Conservation (phyloP, 2,888 invertebrate genomes). For the Danaus chrysippus region DNA sequence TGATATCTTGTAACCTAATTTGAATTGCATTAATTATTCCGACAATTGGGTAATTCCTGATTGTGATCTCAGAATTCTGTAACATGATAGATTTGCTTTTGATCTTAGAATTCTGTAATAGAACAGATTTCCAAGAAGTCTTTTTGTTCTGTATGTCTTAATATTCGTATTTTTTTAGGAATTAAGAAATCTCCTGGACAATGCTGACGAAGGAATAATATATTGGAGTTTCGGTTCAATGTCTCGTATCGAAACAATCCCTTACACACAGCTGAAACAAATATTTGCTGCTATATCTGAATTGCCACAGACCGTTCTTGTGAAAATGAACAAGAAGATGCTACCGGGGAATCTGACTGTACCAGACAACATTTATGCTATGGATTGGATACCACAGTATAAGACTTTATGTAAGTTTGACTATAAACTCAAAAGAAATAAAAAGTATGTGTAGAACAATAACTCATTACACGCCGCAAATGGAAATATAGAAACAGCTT, state of each 20-base stretch:
- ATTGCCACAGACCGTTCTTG: conserved; percentile 74
- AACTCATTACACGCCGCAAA: too few relatives aligned
- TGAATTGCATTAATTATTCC: conserved; percentile 42
- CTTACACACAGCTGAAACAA: conserved; percentile 60
- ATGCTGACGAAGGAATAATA: conserved; percentile 71
- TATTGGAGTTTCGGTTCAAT: conserved; percentile 81
- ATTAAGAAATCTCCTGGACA: conserved; percentile 52
- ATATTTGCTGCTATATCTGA: conserved; percentile 74
- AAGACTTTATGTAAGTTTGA: conserved; percentile 71
- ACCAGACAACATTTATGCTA: conserved; percentile 70
- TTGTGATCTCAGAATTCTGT: conserved; percentile 3
- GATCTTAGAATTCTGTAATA: not conserved
- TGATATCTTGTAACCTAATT: conserved; percentile 53
- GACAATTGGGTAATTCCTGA: conserved; percentile 43
- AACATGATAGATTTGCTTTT: conserved; percentile 10
- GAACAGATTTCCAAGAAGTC: too few relatives aligned
- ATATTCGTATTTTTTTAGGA: conserved; percentile 21
- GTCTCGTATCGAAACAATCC: conserved; percentile 76
- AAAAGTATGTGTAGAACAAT: too few relatives aligned
- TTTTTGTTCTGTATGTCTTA: not conserved
- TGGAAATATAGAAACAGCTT: too few relatives aligned
- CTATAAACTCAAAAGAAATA: not conserved
- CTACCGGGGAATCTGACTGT: conserved; percentile 68
- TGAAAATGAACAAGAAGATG: conserved; percentile 73
- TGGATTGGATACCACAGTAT: conserved; percentile 77